Evolutionary conservation across 1,140 invertebrate genomes (phyloP), one percentile per base, ranked within the genome.

Genomic region (Littorina saxatilis): DNA sequence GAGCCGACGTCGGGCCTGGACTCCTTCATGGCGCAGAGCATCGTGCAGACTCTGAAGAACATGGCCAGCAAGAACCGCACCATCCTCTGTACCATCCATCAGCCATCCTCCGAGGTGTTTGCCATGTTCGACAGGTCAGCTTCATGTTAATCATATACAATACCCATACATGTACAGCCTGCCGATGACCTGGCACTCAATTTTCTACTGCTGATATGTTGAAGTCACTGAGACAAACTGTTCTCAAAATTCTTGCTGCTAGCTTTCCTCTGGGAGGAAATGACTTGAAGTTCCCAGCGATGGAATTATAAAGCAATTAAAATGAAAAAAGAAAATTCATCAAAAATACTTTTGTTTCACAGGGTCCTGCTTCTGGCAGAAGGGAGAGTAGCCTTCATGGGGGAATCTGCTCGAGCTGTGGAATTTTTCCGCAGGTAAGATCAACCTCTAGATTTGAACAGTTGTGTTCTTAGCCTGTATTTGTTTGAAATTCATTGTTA

Each of bases 1-100:
- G 98, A 99, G 90, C 98, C 98, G 1, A 99, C 98, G 0, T 98
- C 93, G 37, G 94, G 98, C 94, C 91, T 99, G 66, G 98, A 99
- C 91, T 96, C 97, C 0, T 98, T 95, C 87, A 98, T 97, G 88
- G 98, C 98, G 0, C 95, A 96, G 85, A 98, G 97, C 90, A 96
- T 99, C 23, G 95, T 99, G n/a, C 95, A 88, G 96, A 88, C 87
- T n/a, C 97, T 82, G 91, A 80, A 96, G 86, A 84, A 79, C 13
- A 83, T 94, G 91, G 96, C 97, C 0, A 92, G 94, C 43, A 95
- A 95, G 88, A 97, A 98, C 9, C 98, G 98, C 91, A 99, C 98
- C 0, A 96, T 99, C 52, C 93, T 99, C 35, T 96, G 96, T 87
- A 99, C 98, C 3, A 98, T 99, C 81, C 98, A 99, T 92, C 98